Percentiles rank a stretch among this genome's conserved stretches.
phyloP scores from a whole-genome alignment of 2,797 vertebrate genomes.

The Syndactyla subalaris region DNA sequence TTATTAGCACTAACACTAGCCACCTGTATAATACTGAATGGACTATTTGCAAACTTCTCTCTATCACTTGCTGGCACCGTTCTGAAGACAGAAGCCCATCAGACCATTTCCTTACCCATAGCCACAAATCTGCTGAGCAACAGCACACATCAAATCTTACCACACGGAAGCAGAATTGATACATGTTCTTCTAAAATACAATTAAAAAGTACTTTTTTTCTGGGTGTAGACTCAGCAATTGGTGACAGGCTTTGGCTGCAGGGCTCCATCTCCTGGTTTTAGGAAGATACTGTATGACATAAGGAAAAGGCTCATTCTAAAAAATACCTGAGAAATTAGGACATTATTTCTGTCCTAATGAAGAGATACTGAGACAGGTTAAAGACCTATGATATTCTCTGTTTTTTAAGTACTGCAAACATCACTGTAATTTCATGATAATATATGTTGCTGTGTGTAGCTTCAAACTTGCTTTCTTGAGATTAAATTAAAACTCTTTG shows the following conservation, averaged over 20 bases:
- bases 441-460: not conserved
- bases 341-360: not conserved
- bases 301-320: not conserved
- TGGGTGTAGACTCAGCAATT: not conserved
- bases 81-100: not conserved
- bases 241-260: not conserved
- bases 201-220: not conserved
- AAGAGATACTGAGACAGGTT: not conserved
- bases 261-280: constrained; percentile 63
- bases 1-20: not conserved
- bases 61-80: not conserved
- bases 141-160: not conserved
- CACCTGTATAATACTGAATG: not conserved
- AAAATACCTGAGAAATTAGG: not conserved
- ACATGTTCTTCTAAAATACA: not conserved
- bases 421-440: not conserved
- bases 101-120: not conserved
- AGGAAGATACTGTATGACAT: not conserved
- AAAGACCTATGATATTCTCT: not conserved
- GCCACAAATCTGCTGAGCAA: not conserved
- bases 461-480: not conserved
- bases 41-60: not conserved
- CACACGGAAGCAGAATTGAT: not conserved
- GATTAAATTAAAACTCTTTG: not conserved
- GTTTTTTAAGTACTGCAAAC: not conserved